Evolutionary conservation across 2,113 vertebrate species (phyloP), one percentile per base, ranked within the genome.

Genomic region (Spilogale gracilis): DNA sequence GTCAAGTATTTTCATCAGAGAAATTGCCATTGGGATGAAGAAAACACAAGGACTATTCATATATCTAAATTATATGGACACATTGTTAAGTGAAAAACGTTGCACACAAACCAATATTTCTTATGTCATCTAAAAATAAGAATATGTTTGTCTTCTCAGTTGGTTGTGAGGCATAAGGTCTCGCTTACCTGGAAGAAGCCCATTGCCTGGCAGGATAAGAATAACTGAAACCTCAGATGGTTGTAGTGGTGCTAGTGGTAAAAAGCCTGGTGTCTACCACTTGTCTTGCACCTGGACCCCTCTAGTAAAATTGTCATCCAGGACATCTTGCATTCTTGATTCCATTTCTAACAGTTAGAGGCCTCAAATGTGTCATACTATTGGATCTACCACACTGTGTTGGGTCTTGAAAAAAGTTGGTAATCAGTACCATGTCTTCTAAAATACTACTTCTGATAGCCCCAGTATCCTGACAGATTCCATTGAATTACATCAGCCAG

Each of bases 61-160:
- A 80, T 76, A 79, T 96, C 67, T 88, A 84, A 96, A 94, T 82
- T 27, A 65, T 43, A 91, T 17, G 9, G 79, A 74, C 20, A 86
- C 45, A 69, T 23, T 74, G 6, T 45, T 89, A 89, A 84, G 76
- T 80, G 3, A 92, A 93, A 85, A 54, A 81, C 27, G 14, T 23
- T 73, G 56, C 79, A 32, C 30, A 2, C 14, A 85, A 48, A 69
- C 11, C 32, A 83, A 61, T 74, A 65, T 61, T 85, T 67, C 67
- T 3, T 60, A 32, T 38, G 13, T n/a, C 18, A 88, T 60, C 21
- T 56, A 89, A 96, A 96, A 85, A 80, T 80, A 82, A 89, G 30
- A 96, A 67, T 48, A 50, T 71, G n/a, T 76, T 81, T 23, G 0
- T 48, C 23, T 74, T 69, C 61, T 43, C 6, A 80, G 84, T 61